A percentile compares a stretch with the other conserved stretches of the same genome.
These are phyloP conservation scores for Natrix natrix DNA, from an alignment of 2,797 vertebrate genomes.

Conservation along the genomic window DNA sequence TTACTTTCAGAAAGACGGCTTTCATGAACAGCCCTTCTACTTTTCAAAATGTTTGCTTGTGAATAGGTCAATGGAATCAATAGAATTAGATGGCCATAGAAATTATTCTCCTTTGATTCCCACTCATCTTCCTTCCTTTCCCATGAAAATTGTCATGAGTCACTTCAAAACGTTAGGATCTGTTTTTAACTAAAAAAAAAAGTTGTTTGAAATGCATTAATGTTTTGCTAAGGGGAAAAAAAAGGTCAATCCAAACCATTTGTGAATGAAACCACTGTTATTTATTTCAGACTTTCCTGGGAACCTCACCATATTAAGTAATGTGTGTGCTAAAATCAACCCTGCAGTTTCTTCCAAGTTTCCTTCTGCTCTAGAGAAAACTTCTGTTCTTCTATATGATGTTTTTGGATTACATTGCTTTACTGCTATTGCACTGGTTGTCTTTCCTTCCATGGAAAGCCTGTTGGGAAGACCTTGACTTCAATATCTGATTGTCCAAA, in stretches of 20 bases:
- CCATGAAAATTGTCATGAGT: background rate
- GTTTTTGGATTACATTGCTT: background rate
- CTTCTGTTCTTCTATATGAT: background rate
- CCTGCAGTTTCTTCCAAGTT: background rate
- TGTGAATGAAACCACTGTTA: background rate
- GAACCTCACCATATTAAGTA: background rate
- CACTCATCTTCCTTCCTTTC: background rate
- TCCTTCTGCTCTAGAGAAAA: background rate
- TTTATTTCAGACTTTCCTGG: background rate
- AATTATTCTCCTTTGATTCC: background rate
- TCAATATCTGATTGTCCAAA: background rate
- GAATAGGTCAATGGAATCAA: background rate
- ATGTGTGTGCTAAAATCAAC: background rate
- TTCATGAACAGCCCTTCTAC: background rate
- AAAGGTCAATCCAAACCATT: background rate
- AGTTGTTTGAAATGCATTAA: background rate
- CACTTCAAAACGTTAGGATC: background rate
- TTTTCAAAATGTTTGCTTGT: too few species aligned
- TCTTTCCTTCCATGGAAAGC: background rate
- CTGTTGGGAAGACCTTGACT: background rate
- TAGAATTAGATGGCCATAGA: background rate
- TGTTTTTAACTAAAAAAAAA: background rate
- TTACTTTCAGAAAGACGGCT: background rate
- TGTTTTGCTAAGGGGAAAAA: background rate
- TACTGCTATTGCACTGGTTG: background rate